A percentile compares a stretch with the other conserved stretches of the same genome.
These are phyloP conservation scores for Sciurus vulgaris DNA, from an alignment of 2,797 vertebrate species.

Conservation along the genomic window DNA sequence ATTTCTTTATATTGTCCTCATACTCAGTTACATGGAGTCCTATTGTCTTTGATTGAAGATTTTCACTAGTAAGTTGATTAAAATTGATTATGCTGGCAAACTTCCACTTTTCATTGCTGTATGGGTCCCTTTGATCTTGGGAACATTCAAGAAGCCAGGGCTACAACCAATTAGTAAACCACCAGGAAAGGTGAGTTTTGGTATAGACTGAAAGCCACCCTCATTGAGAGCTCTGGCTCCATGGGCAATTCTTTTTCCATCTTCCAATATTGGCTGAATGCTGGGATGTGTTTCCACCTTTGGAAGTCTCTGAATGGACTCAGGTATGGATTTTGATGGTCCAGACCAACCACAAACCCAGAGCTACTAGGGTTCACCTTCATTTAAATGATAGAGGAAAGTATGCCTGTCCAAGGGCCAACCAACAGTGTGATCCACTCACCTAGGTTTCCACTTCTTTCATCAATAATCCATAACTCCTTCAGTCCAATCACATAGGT, in stretches of 20 bases:
- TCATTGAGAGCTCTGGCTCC: slow-evolving; percentile 98
- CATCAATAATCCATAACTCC: slow-evolving; percentile 97
- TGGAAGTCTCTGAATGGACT: slow-evolving; percentile 98
- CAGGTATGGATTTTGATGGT: slow-evolving; percentile 97
- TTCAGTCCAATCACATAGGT: slow-evolving; percentile 98
- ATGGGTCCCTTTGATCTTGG: slow-evolving; percentile 99
- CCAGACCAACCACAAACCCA: slow-evolving; percentile 97
- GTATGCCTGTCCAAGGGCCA: slow-evolving; percentile 97
- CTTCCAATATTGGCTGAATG: slow-evolving; percentile 93
- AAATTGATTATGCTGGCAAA: slow-evolving; percentile 95
- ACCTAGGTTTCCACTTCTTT: slow-evolving; percentile 96
- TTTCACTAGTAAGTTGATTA: slow-evolving; percentile 91
- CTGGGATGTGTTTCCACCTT: slow-evolving; percentile 97
- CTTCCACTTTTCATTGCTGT: slow-evolving; percentile 99
- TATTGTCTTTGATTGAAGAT: slow-evolving; percentile 91
- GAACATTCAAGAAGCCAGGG: slow-evolving; percentile 98
- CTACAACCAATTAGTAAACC: slow-evolving; percentile 97
- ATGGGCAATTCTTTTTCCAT: slow-evolving; percentile 94
- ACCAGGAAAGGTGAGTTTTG: slow-evolving; percentile 97
- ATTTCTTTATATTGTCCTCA: slow-evolving; percentile 92
- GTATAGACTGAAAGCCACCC: slow-evolving; percentile 96
- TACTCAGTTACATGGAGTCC: slow-evolving; percentile 95
- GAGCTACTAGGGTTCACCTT: slow-evolving; percentile 96
- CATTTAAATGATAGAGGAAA: slow-evolving; percentile 98
- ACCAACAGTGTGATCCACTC: slow-evolving; percentile 97